Conservation (phyloP, 2,888 invertebrate genomes). For the Tholera decimalis region DNA sequence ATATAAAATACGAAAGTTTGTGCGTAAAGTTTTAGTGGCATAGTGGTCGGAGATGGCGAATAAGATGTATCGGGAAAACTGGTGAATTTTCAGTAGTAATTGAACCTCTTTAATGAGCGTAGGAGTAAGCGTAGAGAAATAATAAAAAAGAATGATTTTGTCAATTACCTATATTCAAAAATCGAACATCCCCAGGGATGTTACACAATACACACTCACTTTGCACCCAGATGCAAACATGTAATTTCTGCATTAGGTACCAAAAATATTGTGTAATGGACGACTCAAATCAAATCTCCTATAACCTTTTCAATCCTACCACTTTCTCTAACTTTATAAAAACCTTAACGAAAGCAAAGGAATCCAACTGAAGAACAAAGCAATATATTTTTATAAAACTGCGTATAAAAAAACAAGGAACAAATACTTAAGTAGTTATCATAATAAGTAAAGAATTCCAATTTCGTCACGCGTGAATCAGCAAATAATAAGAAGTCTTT, state of each 20-base stretch:
- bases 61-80: background rate
- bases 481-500: conserved; percentile 70
- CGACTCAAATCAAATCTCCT: conserved; percentile 17
- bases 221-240: too few relatives aligned
- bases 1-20: background rate
- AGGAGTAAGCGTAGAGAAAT: too few relatives aligned
- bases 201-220: background rate
- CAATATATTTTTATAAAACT: conserved; percentile 38
- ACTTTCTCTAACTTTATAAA: background rate
- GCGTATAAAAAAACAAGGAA: conserved; percentile 57
- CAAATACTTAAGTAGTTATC: conserved; percentile 51
- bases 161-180: background rate
- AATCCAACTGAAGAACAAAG: background rate
- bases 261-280: conserved; percentile 6
- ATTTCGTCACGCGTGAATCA: conserved; percentile 68
- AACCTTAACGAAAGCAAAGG: conserved; percentile 1
- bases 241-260: too few relatives aligned
- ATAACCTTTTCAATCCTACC: conserved; percentile 21
- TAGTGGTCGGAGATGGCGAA: background rate
- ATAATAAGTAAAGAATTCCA: conserved; percentile 56
- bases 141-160: background rate
- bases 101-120: background rate
- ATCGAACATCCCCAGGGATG: background rate
- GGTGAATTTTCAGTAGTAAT: background rate
- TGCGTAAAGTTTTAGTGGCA: background rate